Conservation (phyloP, 2,888 invertebrate genomes). For the Cinara cedri region DNA sequence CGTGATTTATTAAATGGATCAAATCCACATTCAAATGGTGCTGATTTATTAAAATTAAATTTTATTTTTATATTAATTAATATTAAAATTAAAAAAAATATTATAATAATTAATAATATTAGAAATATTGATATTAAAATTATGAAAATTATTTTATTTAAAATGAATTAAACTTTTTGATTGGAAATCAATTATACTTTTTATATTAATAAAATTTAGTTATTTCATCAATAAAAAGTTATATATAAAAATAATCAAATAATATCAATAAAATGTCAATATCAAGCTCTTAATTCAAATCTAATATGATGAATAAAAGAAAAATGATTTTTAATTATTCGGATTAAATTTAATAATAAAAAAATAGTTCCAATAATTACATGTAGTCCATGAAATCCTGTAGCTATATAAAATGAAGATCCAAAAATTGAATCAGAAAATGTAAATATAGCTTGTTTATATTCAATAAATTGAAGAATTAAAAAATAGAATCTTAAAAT, state of each 20-base stretch:
- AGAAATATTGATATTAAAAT: neutral
- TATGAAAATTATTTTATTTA: constrained; percentile 28
- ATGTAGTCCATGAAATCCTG: constrained; percentile 12
- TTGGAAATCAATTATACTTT: constrained; percentile 37
- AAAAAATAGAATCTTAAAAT: constrained; percentile 8
- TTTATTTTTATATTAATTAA: constrained; percentile 65
- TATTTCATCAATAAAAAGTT: constrained; percentile 42
- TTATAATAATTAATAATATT: neutral
- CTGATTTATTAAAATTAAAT: constrained; percentile 70
- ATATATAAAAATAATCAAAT: constrained; percentile 29
- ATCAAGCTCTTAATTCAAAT: constrained; percentile 25
- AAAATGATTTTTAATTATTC: constrained; percentile 14
- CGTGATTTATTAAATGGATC: constrained; percentile 66
- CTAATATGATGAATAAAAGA: constrained; percentile 18
- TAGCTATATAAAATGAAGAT: constrained; percentile 4
- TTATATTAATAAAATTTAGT: constrained; percentile 45
- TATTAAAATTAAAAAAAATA: neutral
- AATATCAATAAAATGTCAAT: constrained; percentile 35
- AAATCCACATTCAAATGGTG: constrained; percentile 72
- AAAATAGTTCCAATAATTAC: constrained; percentile 17
- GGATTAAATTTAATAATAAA: neutral
- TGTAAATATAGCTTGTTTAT: constrained; percentile 25
- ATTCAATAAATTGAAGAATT: constrained; percentile 6
- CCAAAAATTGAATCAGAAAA: constrained; percentile 26
- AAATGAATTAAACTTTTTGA: constrained; percentile 20